Conservation (phyloP, 2,797 vertebrate genomes). For the Tenualosa ilisha region DNA sequence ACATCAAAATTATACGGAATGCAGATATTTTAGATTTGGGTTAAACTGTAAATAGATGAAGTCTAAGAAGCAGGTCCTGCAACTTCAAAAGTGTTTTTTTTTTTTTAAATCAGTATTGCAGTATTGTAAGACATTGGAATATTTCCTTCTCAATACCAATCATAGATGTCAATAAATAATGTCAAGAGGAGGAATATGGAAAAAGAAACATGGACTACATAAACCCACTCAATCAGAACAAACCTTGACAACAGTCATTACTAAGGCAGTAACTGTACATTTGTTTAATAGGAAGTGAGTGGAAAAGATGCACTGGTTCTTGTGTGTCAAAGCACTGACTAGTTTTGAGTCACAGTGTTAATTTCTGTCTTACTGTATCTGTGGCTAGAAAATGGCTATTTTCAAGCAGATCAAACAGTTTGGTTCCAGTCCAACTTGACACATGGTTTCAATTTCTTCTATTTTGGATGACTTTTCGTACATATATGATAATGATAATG, state of each 20-base stretch:
- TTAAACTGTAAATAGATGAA: not conserved
- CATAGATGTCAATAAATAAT: not conserved
- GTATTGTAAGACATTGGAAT: not conserved
- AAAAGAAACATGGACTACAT: not conserved
- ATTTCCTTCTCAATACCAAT: not conserved
- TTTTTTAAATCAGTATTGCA: not conserved
- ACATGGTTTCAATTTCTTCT: not conserved
- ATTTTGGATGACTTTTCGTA: not conserved
- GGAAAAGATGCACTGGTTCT: not conserved
- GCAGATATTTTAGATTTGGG: not conserved
- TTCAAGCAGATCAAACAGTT: not conserved
- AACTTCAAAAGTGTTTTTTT: not conserved
- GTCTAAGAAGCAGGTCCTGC: not conserved
- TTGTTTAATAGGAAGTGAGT: not conserved
- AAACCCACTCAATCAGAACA: not conserved
- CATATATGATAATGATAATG: slow-evolving; percentile 4
- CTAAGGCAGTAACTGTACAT: not conserved
- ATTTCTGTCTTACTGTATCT: not conserved
- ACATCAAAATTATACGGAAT: not conserved
- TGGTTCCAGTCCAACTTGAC: not conserved
- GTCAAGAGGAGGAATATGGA: not conserved
- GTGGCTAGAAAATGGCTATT: not conserved
- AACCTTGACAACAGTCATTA: not conserved
- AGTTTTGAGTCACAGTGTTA: not conserved
- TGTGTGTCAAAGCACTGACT: not conserved